A percentile compares a stretch with the other conserved stretches of the same genome.
These are phyloP conservation scores for Neodontobutis hainanensis DNA, from an alignment of 2,113 vertebrate genomes.

Conservation along the genomic window DNA sequence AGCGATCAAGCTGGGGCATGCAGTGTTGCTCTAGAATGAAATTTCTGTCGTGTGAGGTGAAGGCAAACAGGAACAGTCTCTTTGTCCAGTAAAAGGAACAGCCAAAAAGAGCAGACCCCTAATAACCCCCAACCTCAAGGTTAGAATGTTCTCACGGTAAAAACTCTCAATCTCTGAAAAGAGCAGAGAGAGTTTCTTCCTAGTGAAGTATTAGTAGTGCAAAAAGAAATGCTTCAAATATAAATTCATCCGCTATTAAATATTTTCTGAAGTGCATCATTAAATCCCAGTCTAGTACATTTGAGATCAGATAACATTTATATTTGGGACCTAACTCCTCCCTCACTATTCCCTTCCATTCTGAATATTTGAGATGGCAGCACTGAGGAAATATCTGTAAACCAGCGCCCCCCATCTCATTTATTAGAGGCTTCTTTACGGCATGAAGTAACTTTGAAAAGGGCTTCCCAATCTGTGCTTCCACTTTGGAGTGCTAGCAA, in stretches of 20 bases:
- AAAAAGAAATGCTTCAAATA: slow-evolving; percentile 54
- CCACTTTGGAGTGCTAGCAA: slow-evolving; percentile 53
- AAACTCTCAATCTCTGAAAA: too few species aligned
- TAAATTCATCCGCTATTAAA: slow-evolving; percentile 57
- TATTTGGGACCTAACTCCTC: slow-evolving; percentile 64
- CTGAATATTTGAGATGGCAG: slow-evolving; percentile 69
- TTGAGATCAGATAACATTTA: slow-evolving; percentile 69
- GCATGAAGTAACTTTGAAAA: slow-evolving; percentile 51
- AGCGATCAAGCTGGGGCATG: slow-evolving; percentile 62
- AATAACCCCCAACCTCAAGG: neutral
- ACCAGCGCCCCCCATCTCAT: slow-evolving; percentile 61
- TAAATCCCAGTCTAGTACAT: slow-evolving; percentile 32
- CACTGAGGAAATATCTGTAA: slow-evolving; percentile 67
- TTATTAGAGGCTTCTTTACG: slow-evolving; percentile 73
- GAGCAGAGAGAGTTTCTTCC: neutral
- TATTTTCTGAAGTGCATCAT: slow-evolving; percentile 54
- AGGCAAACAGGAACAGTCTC: slow-evolving; percentile 21
- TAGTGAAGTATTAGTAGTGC: slow-evolving; percentile 34
- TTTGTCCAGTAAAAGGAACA: slow-evolving; percentile 17
- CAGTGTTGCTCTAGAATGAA: slow-evolving; percentile 40
- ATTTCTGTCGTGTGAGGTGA: slow-evolving; percentile 49
- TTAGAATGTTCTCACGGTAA: too few species aligned
- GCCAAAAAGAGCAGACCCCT: neutral
- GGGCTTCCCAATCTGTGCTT: slow-evolving; percentile 58
- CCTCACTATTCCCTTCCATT: slow-evolving; percentile 65